phyloP scores from a whole-genome alignment of 2,888 invertebrate genomes.

The Lasioglossum morio region DNA sequence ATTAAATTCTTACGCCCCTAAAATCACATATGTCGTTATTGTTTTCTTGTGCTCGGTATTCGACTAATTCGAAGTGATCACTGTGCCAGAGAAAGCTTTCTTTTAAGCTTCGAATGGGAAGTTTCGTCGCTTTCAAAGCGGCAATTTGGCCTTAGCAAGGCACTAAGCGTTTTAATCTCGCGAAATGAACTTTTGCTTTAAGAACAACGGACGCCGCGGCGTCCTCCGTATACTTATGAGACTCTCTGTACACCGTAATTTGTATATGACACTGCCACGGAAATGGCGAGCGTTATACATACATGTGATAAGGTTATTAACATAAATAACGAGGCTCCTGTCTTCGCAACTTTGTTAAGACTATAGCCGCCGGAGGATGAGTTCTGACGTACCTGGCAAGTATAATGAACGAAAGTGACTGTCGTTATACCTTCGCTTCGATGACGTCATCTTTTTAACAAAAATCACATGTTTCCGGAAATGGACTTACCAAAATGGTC shows the following conservation, averaged over 20 bases:
- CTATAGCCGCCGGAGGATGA: constrained; percentile 14
- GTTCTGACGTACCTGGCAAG: constrained; percentile 7
- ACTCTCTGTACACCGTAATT: constrained; percentile 21
- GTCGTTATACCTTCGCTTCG: neutral
- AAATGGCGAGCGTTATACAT: constrained; percentile 22
- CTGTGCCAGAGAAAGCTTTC: neutral
- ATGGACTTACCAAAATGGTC: neutral
- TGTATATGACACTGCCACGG: constrained; percentile 32
- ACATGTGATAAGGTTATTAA: constrained; percentile 40
- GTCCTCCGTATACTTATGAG: constrained; percentile 14
- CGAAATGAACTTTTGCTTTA: constrained; percentile 49
- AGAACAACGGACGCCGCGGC: constrained; percentile 41
- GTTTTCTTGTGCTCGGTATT: neutral
- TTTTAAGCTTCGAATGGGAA: neutral
- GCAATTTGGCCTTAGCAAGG: constrained; percentile 3
- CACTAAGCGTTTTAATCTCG: constrained; percentile 41
- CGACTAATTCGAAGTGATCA: neutral
- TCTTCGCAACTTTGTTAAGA: constrained; percentile 39
- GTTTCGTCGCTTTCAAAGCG: constrained; percentile 13
- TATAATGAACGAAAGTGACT: constrained; percentile 3
- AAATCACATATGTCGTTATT: too few relatives aligned
- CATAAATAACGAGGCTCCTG: constrained; percentile 33
- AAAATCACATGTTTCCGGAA: neutral
- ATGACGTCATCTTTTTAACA: neutral
- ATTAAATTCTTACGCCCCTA: neutral